Percentiles rank a stretch among this genome's conserved stretches.
These are phyloP conservation scores for Monopterus albus DNA, from an alignment of 2,113 vertebrate species.

Conservation along the genomic window DNA sequence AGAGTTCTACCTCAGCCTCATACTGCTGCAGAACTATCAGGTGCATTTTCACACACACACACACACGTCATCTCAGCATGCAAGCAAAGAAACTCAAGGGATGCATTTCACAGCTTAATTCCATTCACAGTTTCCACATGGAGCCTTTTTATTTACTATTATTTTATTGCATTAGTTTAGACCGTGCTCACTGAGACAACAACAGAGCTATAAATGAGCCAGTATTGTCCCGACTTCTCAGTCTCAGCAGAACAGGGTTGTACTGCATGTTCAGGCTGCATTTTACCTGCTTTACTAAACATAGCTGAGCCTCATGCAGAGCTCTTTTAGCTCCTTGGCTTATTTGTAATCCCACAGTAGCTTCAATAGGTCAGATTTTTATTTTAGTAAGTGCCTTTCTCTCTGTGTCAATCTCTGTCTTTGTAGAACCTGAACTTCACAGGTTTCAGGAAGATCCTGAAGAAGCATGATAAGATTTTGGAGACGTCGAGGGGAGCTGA, in stretches of 20 bases:
- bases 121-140: no score
- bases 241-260: no score
- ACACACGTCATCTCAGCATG: not conserved
- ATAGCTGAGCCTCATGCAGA: not conserved
- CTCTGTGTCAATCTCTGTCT: not conserved
- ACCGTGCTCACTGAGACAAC: no score
- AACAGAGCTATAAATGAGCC: no score
- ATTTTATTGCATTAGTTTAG: no score
- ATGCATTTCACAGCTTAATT: not conserved
- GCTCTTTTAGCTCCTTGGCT: not conserved
- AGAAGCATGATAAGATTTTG: conserved; percentile 99
- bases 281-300: not conserved
- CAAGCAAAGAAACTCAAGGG: not conserved
- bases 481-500: conserved; percentile 93
- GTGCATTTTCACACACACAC: conserved; percentile 72
- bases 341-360: not conserved
- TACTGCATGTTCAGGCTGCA: no score
- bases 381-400: no score
- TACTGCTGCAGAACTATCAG: conserved; percentile 99
- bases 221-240: no score
- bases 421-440: conserved; percentile 98
- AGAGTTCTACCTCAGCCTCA: conserved; percentile 99
- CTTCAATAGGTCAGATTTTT: no score
- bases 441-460: conserved; percentile 98
- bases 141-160: no score